Evolutionary conservation across 2,797 vertebrate species (phyloP), one percentile per base, ranked within the genome.

Genomic region (Dromococcyx pavoninus): DNA sequence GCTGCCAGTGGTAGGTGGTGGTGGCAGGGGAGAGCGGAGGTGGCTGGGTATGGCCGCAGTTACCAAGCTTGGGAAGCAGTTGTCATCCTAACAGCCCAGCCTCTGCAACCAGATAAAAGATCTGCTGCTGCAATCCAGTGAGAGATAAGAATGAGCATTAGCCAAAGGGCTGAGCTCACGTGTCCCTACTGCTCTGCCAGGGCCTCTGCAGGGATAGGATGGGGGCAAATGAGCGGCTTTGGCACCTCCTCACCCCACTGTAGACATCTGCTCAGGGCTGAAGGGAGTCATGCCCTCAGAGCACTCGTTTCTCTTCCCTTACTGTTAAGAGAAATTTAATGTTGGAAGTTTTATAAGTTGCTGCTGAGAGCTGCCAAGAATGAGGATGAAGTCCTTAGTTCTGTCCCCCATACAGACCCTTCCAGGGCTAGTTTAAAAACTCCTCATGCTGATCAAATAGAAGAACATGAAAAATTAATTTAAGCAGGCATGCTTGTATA

Each of bases 161-260:
- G 28, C 27, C 14, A 22, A 56, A 25, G 10, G 41, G 6, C n/a
- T 53, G 50, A 72, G 10, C 10, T 93, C 0, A 0, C 0, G 2
- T 44, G 13, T 8, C 44, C 3, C 24, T 64, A 41, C 15, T 1
- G 1, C 27, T 54, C 57, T 46, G 10, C 19, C 1, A 1, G 13
- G 21, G 15, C 21, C 21, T 76, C 28, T 50, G 18, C 24, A 67
- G 35, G 30, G 22, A 12, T 21, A 18, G 22, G 6, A 50, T 1
- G 1, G 24, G 27, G 30, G 30, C 18, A 79, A 15, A 53, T 48
- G 17, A 43, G 64, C 2, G 16, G 27, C n/a, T 88, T 27, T 73
- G 37, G 33, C 41, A 37, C 18, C 13, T 91, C 6, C 27, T 79
- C 19, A 32, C 14, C 17, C 37, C 1, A 1, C 2, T 57, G 14